Percentiles rank a stretch among this genome's conserved stretches.
phyloP scores from a whole-genome alignment of 1,140 invertebrate species.

The Drosophila nebulosa region DNA sequence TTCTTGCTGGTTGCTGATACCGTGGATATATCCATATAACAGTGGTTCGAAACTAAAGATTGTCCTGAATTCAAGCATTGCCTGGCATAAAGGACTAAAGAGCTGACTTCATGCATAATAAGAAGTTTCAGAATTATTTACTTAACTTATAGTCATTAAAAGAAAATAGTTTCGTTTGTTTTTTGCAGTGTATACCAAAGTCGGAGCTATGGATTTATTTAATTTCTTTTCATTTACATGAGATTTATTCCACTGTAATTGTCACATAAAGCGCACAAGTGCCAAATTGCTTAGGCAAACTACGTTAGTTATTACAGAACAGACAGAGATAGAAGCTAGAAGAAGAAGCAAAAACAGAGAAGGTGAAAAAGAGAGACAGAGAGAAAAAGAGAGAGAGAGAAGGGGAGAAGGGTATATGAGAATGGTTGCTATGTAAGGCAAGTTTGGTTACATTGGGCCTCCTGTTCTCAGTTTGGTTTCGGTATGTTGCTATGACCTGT shows the following conservation, averaged over 20 bases:
- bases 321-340: neutral
- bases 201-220: too few relatives aligned
- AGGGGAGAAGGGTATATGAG: neutral
- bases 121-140: too few relatives aligned
- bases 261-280: slow-evolving; percentile 63
- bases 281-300: slow-evolving; percentile 71
- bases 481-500: slow-evolving; percentile 48
- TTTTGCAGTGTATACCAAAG: too few relatives aligned
- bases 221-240: too few relatives aligned
- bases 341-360: too few relatives aligned
- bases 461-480: slow-evolving; percentile 1
- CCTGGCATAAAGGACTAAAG: too few relatives aligned
- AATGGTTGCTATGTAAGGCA: slow-evolving; percentile 43
- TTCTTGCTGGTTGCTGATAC: neutral
- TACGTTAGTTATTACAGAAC: slow-evolving; percentile 64
- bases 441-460: slow-evolving; percentile 28
- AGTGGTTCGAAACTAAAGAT: neutral
- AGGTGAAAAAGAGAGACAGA: neutral
- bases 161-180: too few relatives aligned
- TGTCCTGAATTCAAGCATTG: too few relatives aligned
- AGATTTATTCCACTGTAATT: slow-evolving; percentile 17
- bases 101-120: too few relatives aligned
- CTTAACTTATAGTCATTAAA: too few relatives aligned
- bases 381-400: neutral
- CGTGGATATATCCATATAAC: neutral